These are phyloP conservation scores for Scolopax mira DNA, from an alignment of 2,113 vertebrate genomes.

Conservation along the genomic window DNA sequence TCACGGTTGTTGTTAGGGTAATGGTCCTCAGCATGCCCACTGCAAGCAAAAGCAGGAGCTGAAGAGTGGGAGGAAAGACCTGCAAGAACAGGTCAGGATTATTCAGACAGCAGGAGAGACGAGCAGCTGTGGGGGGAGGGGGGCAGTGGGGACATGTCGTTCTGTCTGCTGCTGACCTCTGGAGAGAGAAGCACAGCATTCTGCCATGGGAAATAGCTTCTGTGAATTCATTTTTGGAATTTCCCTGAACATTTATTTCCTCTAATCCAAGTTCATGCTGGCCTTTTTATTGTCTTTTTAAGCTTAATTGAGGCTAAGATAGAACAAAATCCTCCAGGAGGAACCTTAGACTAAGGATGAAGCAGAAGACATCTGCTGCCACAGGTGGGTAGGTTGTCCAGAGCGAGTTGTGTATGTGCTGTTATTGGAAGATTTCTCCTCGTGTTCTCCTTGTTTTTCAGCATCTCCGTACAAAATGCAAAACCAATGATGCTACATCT, in stretches of 20 bases:
- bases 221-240: background rate
- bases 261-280: background rate
- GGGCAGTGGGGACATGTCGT: fast-evolving
- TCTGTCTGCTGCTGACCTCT: background rate
- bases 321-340: background rate
- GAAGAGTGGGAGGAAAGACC: background rate
- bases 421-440: background rate
- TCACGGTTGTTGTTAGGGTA: background rate
- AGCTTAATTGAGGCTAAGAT: background rate
- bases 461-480: background rate
- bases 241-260: background rate
- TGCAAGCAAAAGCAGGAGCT: background rate
- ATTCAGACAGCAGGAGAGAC: background rate
- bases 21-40: background rate
- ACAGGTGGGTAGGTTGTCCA: fast-evolving
- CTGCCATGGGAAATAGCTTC: background rate
- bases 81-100: background rate
- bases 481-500: background rate
- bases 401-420: background rate
- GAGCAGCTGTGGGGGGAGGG: background rate
- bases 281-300: background rate
- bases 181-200: background rate
- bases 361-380: background rate
- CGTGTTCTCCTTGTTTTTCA: background rate
- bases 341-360: background rate